These are phyloP conservation scores for Trichogramma pretiosum DNA, from an alignment of 1,140 invertebrate genomes.

Conservation along the genomic window DNA sequence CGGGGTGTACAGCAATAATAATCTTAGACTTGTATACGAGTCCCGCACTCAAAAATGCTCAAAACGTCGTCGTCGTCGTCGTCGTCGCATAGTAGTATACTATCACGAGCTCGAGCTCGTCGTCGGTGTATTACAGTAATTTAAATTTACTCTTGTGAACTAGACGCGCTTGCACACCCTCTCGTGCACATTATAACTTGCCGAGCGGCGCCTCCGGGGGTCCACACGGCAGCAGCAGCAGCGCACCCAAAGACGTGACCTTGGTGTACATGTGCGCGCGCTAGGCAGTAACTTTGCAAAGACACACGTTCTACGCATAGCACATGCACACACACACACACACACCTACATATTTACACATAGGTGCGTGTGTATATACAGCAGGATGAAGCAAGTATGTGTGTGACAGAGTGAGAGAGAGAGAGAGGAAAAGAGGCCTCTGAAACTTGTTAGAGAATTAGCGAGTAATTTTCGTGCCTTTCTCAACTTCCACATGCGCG, in stretches of 20 bases:
- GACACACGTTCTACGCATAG: constrained; percentile 8
- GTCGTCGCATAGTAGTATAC: background rate
- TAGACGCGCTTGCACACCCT: background rate
- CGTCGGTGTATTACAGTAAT: constrained; percentile 13
- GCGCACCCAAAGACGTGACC: background rate
- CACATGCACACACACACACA: background rate
- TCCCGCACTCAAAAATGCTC: too few relatives aligned
- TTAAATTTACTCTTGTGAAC: constrained; percentile 9
- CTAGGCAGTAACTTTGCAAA: constrained; percentile 17
- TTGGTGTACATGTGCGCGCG: too few relatives aligned
- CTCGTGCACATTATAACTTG: background rate
- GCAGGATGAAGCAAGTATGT: too few relatives aligned
- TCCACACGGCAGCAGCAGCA: too few relatives aligned
- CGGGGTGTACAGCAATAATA: too few relatives aligned
- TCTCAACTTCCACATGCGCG: too few relatives aligned
- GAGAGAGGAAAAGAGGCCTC: background rate
- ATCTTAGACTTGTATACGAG: too few relatives aligned
- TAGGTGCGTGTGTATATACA: too few relatives aligned
- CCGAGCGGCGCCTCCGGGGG: background rate
- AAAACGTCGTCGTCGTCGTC: background rate
- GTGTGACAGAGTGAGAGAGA: background rate
- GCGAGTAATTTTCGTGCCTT: constrained; percentile 22
- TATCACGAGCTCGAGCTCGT: too few relatives aligned
- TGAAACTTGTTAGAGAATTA: constrained; percentile 21
- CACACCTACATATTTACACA: too few relatives aligned